Percentiles rank a stretch among this genome's conserved stretches.
Conservation (phyloP, 1,140 invertebrate species). For the Halesus radiatus region DNA sequence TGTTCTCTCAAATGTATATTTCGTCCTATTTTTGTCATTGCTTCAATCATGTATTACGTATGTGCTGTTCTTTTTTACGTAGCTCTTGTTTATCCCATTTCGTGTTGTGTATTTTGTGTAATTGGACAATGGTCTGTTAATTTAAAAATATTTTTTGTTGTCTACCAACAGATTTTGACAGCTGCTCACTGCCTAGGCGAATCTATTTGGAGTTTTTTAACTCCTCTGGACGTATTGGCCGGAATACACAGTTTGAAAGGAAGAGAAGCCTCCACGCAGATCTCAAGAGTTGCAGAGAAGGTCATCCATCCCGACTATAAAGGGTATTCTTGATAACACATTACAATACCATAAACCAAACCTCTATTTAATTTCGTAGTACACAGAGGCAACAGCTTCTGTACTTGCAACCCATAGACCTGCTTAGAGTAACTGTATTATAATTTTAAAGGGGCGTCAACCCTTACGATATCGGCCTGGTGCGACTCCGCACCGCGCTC, state of each 20-base stretch:
- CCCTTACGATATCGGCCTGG: slow-evolving; percentile 75
- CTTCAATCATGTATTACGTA: no score
- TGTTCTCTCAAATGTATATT: no score
- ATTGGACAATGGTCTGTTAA: no score
- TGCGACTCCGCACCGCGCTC: slow-evolving; percentile 71
- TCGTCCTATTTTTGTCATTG: no score
- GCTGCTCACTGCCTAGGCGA: slow-evolving; percentile 65
- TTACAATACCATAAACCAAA: no score
- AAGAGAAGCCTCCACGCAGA: slow-evolving; percentile 58
- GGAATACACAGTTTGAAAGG: slow-evolving; percentile 63
- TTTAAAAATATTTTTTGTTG: slow-evolving; percentile 3
- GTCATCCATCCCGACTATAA: slow-evolving; percentile 64
- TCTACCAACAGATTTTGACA: slow-evolving; percentile 62
- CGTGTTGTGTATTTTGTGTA: no score
- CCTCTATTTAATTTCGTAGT: no score
- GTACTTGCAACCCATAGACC: no score
- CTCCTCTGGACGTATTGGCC: slow-evolving; percentile 64
- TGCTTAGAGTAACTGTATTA: no score
- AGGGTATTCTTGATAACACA: slow-evolving; percentile 59
- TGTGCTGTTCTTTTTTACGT: no score
- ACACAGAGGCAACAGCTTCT: no score
- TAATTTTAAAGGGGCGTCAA: slow-evolving; percentile 61
- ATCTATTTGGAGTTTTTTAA: slow-evolving; percentile 61
- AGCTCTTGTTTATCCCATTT: no score
- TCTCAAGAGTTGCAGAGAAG: slow-evolving; percentile 57